A percentile compares a stretch with the other conserved stretches of the same genome.
Evolutionary conservation across 2,888 invertebrate species (phyloP).

Genomic region (Athrips mouffetella): DNA sequence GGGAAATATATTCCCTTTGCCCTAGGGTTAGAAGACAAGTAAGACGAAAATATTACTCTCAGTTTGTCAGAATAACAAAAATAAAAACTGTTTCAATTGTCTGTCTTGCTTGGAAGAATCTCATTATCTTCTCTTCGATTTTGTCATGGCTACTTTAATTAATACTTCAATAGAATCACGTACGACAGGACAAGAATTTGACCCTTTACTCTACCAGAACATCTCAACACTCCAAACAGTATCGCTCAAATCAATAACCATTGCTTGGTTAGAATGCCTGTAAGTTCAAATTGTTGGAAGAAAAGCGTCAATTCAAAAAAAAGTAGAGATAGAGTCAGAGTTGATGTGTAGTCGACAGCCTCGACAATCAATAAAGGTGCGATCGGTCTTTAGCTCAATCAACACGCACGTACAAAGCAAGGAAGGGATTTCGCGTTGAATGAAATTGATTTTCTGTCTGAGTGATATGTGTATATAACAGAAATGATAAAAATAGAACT

Average conservation of each 20-base stretch:
- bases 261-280: conserved; percentile 14
- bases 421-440: conserved; percentile 29
- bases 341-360: not conserved
- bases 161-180: conserved; percentile 61
- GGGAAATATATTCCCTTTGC: too few relatives aligned
- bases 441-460: conserved; percentile 18
- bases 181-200: conserved; percentile 43
- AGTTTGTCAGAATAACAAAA: too few relatives aligned
- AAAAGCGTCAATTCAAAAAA: not conserved
- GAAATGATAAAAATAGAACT: too few relatives aligned
- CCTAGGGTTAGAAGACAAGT: too few relatives aligned
- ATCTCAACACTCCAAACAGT: conserved; percentile 12
- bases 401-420: conserved; percentile 46
- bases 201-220: conserved; percentile 29
- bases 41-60: too few relatives aligned
- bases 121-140: conserved; percentile 9
- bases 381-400: conserved; percentile 25
- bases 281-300: not conserved
- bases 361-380: conserved; percentile 27
- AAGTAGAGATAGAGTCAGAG: not conserved
- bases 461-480: not conserved
- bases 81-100: too few relatives aligned
- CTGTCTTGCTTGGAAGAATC: not conserved
- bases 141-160: conserved; percentile 42
- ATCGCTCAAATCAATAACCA: conserved; percentile 18